Conservation (phyloP, 1,140 invertebrate genomes). For the Pristionchus pacificus region DNA sequence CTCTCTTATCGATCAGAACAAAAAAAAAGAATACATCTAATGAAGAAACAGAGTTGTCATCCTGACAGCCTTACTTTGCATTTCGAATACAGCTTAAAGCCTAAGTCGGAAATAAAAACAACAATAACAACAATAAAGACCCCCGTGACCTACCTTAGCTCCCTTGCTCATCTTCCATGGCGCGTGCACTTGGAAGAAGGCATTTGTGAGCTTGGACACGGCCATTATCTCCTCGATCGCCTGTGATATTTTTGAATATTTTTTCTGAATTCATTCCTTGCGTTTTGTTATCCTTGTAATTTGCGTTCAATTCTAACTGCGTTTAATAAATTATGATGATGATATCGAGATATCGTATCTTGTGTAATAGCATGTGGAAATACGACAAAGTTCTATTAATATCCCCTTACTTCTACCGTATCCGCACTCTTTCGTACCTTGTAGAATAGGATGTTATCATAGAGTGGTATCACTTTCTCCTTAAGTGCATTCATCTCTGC, state of each 20-base stretch:
- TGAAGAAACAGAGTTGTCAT: not conserved
- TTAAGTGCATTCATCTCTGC: conserved; percentile 64
- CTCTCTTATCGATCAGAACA: not conserved
- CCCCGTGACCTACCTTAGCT: conserved; percentile 33
- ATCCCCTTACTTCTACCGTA: too few species aligned
- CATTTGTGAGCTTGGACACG: conserved; percentile 73
- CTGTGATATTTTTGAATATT: too few species aligned
- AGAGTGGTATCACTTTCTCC: conserved; percentile 64
- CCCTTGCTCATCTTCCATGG: conserved; percentile 75
- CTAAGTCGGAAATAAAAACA: not conserved
- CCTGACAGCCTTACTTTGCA: too few species aligned
- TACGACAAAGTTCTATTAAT: too few species aligned
- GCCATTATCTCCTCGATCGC: conserved; percentile 74
- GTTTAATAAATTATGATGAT: too few species aligned
- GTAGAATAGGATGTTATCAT: conserved; percentile 76
- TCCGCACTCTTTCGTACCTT: conserved; percentile 60
- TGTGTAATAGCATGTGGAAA: too few species aligned
- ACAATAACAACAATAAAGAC: conserved; percentile 2
- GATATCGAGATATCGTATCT: too few species aligned
- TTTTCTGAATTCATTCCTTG: too few species aligned
- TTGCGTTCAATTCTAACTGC: too few species aligned
- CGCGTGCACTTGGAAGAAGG: conserved; percentile 76
- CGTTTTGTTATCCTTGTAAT: too few species aligned
- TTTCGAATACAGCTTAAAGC: conserved; percentile 1
- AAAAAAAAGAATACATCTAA: not conserved